Evolutionary conservation across 2,888 invertebrate genomes (phyloP).

Genomic region (Machimus rusticus): DNA sequence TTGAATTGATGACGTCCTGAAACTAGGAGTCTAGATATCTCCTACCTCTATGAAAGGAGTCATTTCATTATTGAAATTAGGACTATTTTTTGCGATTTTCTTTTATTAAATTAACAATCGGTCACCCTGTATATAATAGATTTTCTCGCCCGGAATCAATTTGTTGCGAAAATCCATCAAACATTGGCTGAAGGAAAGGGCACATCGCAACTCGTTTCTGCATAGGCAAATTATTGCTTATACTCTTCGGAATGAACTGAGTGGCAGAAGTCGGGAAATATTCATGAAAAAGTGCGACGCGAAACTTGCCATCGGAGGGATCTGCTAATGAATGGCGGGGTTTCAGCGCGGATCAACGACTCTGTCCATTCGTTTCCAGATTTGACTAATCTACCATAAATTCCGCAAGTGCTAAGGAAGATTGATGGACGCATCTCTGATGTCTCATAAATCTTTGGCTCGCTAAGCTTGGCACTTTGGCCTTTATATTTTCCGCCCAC

Average conservation of each 20-base stretch:
- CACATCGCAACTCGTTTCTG: background rate
- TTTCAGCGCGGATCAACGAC: background rate
- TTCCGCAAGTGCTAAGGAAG: background rate
- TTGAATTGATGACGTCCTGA: too few relatives aligned
- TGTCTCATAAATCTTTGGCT: background rate
- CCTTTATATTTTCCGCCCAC: background rate
- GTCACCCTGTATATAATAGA: background rate
- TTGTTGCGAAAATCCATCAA: background rate
- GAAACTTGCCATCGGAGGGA: background rate
- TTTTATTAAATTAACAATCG: too few relatives aligned
- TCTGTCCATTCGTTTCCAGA: conserved; percentile 16
- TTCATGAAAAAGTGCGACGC: background rate
- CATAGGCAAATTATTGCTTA: background rate
- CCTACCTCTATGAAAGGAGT: too few relatives aligned
- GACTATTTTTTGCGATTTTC: background rate
- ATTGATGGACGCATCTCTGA: background rate
- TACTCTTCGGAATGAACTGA: background rate
- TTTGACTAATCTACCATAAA: conserved; percentile 14
- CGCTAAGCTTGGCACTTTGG: background rate
- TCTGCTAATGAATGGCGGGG: background rate
- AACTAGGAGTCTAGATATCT: too few relatives aligned
- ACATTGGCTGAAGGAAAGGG: background rate
- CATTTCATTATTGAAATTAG: too few relatives aligned
- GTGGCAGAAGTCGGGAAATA: background rate
- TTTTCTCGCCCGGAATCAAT: background rate